Evolutionary conservation across 2,797 vertebrate genomes (phyloP).

Genomic region (Falco berigora): DNA sequence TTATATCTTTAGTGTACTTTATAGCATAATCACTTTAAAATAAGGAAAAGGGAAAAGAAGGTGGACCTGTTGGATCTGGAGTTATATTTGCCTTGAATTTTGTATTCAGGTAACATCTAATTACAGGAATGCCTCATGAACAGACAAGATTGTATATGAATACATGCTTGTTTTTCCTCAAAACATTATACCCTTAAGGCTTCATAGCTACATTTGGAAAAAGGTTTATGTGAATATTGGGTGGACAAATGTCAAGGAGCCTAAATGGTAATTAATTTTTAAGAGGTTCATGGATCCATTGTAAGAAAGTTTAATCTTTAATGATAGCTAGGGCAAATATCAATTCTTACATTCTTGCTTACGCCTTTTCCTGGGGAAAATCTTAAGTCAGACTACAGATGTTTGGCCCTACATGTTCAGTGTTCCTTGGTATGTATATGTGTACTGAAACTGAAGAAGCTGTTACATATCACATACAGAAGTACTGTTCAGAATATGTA

Average conservation of each 20-base stretch:
- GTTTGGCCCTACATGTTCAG: neutral
- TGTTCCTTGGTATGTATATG: neutral
- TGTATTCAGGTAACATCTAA: neutral
- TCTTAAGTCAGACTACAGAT: neutral
- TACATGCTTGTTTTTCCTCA: neutral
- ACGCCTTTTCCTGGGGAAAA: neutral
- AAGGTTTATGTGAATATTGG: neutral
- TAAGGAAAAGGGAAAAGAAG: neutral
- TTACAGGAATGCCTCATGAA: neutral
- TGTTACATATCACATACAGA: neutral
- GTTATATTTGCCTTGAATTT: neutral
- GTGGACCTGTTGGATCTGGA: neutral
- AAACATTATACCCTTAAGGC: neutral
- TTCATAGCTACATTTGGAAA: neutral
- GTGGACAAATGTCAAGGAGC: neutral
- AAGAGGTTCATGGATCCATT: neutral
- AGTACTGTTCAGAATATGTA: neutral
- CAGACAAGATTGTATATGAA: neutral
- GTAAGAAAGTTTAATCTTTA: neutral
- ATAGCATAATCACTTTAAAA: neutral
- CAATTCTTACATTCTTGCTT: neutral
- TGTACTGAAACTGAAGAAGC: neutral
- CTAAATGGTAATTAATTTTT: neutral
- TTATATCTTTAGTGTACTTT: neutral
- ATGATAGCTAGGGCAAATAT: neutral